Conservation (phyloP, 2,797 vertebrate species). For the Danio choprae region DNA sequence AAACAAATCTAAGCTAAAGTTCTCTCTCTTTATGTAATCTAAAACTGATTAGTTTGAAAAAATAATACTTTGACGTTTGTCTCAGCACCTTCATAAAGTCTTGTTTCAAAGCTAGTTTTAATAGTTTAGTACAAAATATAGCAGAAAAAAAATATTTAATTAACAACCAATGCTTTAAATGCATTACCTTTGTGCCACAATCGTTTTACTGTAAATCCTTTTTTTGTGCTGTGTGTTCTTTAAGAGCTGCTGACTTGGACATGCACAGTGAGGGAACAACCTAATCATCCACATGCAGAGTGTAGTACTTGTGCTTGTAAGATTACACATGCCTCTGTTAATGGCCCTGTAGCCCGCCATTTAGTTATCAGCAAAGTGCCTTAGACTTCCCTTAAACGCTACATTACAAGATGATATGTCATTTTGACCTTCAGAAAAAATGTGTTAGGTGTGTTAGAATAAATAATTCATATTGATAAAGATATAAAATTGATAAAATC, state of each 20-base stretch:
- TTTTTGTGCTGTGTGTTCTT: neutral
- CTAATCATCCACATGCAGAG: conserved; percentile 32
- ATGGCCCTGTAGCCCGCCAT: conserved; percentile 29
- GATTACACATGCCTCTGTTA: conserved; percentile 43
- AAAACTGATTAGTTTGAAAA: neutral
- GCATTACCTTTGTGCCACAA: conserved; percentile 10
- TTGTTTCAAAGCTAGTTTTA: neutral
- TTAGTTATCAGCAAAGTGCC: conserved; percentile 27
- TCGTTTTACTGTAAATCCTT: neutral
- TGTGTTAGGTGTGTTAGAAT: neutral
- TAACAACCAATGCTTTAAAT: neutral
- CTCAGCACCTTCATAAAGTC: neutral
- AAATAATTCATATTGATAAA: neutral
- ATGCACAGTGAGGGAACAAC: conserved; percentile 8
- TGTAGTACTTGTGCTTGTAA: conserved; percentile 40
- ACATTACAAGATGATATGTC: conserved; percentile 13
- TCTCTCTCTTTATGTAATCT: neutral
- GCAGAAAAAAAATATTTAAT: neutral
- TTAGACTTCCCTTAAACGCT: conserved; percentile 11
- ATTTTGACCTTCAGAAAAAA: conserved; percentile 24
- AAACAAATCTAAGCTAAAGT: neutral
- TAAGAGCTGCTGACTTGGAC: conserved; percentile 23
- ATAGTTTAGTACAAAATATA: neutral
- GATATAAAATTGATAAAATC: neutral
- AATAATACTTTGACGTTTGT: neutral